Evolutionary conservation across 2,888 invertebrate species (phyloP).

Genomic region (Temnothorax rugatulus): DNA sequence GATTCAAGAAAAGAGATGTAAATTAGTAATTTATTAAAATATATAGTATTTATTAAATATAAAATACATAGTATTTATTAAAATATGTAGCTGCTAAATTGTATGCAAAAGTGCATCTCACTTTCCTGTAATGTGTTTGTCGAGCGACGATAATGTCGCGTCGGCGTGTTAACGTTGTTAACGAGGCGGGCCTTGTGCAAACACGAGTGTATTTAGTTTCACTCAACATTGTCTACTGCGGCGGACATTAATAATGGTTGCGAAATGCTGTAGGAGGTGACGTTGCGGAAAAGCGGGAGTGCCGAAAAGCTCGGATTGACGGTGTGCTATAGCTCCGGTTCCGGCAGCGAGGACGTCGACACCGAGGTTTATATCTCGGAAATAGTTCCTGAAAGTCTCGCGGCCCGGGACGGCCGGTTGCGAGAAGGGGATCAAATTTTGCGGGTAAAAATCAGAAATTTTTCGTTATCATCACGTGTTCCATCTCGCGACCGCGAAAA

Average conservation of each 20-base stretch:
- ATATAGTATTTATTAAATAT: background rate
- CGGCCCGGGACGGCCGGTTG: conserved; percentile 88
- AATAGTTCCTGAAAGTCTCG: conserved; percentile 88
- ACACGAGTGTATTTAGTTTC: conserved; percentile 34
- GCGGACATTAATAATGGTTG: conserved; percentile 30
- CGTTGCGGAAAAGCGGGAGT: conserved; percentile 88
- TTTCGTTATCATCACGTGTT: background rate
- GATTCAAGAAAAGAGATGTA: background rate
- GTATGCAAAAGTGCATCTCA: background rate
- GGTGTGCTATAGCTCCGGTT: conserved; percentile 89
- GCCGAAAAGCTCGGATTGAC: conserved; percentile 90
- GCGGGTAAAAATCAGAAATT: conserved; percentile 84
- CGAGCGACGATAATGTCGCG: conserved; percentile 9
- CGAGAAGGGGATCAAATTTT: conserved; percentile 89
- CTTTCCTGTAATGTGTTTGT: conserved; percentile 18
- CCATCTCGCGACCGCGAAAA: background rate
- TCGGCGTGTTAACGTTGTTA: background rate
- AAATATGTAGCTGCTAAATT: background rate
- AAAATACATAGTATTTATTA: too few relatives aligned
- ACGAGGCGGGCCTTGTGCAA: conserved; percentile 1
- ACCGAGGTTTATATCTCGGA: conserved; percentile 91
- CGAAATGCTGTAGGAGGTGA: conserved; percentile 88
- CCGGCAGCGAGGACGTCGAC: conserved; percentile 87
- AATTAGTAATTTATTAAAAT: background rate
- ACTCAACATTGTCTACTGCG: conserved; percentile 27